These are phyloP conservation scores for Naja naja DNA, from an alignment of 2,113 vertebrate species.

Conservation along the genomic window DNA sequence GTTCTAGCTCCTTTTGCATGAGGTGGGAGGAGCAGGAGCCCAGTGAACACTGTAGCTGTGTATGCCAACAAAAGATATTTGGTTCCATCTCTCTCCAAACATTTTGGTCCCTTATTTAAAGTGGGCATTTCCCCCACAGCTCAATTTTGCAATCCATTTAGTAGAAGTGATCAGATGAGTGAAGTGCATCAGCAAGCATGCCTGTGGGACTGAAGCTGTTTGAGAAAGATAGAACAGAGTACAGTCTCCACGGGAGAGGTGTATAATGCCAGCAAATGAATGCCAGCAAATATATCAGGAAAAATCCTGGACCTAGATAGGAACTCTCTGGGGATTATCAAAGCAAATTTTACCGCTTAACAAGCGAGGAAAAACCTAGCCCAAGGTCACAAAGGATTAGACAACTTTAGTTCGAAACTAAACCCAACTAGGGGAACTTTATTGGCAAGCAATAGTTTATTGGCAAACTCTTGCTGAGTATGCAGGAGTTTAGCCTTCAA, in stretches of 20 bases:
- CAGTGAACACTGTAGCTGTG: neutral
- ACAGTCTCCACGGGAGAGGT: neutral
- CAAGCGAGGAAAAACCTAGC: slow-evolving; percentile 24
- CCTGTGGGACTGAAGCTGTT: slow-evolving; percentile 38
- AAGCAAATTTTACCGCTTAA: slow-evolving; percentile 7
- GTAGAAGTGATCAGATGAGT: slow-evolving; percentile 8
- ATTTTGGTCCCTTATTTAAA: neutral
- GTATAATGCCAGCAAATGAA: slow-evolving; percentile 22
- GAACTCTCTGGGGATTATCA: slow-evolving; percentile 33
- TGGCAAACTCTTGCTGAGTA: neutral
- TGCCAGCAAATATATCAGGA: slow-evolving; percentile 29
- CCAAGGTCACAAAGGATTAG: slow-evolving; percentile 24
- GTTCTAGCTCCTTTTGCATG: neutral
- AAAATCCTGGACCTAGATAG: slow-evolving; percentile 2
- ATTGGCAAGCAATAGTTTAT: rapidly evolving
- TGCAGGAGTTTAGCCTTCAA: neutral
- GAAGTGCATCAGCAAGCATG: slow-evolving; percentile 21
- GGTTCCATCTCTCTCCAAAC: neutral
- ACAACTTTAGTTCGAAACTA: neutral
- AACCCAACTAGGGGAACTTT: neutral
- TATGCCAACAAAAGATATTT: neutral
- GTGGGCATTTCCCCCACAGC: neutral
- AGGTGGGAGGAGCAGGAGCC: neutral
- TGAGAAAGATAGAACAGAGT: slow-evolving; percentile 41
- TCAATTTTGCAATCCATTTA: neutral